Evolutionary conservation across 1,140 invertebrate genomes (phyloP).

Genomic region (Drosophila persimilis): DNA sequence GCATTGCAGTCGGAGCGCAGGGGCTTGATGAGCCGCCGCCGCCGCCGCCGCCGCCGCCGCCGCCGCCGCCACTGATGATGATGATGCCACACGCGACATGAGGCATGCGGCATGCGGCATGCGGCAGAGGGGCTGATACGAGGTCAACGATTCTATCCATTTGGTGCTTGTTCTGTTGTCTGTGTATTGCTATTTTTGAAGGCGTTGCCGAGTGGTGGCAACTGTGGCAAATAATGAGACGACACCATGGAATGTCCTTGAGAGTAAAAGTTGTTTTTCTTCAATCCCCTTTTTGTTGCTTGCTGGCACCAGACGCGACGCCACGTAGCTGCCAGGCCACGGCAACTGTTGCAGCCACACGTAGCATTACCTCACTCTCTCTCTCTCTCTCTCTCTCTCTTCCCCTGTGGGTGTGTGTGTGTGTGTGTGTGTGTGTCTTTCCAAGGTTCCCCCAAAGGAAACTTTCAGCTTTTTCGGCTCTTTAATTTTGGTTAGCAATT

Average conservation of each 20-base stretch:
- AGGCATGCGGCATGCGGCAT: slow-evolving; percentile 11
- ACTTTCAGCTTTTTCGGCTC: slow-evolving; percentile 37
- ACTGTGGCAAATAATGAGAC: slow-evolving; percentile 49
- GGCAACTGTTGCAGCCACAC: slow-evolving; percentile 64
- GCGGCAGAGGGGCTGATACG: slow-evolving; percentile 17
- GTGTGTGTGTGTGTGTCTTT: slow-evolving; percentile 8
- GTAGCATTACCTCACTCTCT: slow-evolving; percentile 9
- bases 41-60: too few species aligned
- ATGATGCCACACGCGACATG: slow-evolving; percentile 34
- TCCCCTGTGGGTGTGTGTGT: not conserved
- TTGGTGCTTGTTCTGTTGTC: slow-evolving; percentile 8
- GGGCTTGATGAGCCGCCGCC: slow-evolving; percentile 26
- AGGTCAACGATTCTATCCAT: slow-evolving; percentile 50
- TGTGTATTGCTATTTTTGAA: slow-evolving; percentile 39
- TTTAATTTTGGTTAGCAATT: slow-evolving; percentile 66
- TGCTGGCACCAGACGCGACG: slow-evolving; percentile 62
- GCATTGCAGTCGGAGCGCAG: slow-evolving; percentile 5
- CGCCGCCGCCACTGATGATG: not conserved
- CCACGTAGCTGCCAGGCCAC: slow-evolving; percentile 44
- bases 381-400: too few species aligned
- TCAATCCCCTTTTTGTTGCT: slow-evolving; percentile 31
- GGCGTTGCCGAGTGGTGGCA: slow-evolving; percentile 24
- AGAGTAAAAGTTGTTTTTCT: slow-evolving; percentile 47
- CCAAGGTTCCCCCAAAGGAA: slow-evolving; percentile 49
- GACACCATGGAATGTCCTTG: slow-evolving; percentile 52